Conservation (phyloP, 2,888 invertebrate species). For the Coelinius sp. region DNA sequence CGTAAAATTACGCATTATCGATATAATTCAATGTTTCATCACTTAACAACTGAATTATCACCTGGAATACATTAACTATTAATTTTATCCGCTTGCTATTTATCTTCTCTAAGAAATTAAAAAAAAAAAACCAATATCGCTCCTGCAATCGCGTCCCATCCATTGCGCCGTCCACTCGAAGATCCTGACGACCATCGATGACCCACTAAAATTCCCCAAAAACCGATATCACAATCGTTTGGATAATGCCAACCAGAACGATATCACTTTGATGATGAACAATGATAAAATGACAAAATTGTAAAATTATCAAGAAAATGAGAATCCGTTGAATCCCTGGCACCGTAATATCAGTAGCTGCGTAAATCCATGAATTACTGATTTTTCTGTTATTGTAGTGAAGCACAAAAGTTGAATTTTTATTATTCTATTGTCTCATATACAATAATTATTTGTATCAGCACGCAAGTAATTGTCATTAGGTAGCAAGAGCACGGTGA, state of each 20-base stretch:
- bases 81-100: conserved; percentile 11
- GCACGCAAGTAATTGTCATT: conserved; percentile 34
- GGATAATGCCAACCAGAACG: conserved; percentile 1
- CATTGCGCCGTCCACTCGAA: conserved; percentile 39
- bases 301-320: neutral
- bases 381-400: conserved; percentile 10
- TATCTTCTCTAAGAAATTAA: neutral
- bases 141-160: conserved; percentile 41
- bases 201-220: neutral
- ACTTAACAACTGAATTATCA: no score
- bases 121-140: neutral
- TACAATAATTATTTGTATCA: conserved; percentile 4
- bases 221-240: neutral
- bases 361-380: neutral
- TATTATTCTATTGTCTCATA: neutral
- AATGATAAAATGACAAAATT: neutral
- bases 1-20: no score
- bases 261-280: neutral
- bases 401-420: conserved; percentile 15
- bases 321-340: conserved; percentile 2
- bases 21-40: no score
- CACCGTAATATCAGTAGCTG: conserved; percentile 17
- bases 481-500: conserved; percentile 52
- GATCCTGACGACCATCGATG: conserved; percentile 35
- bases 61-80: neutral